phyloP scores from a whole-genome alignment of 1,140 invertebrate genomes.

The Cryptotermes secundus region DNA sequence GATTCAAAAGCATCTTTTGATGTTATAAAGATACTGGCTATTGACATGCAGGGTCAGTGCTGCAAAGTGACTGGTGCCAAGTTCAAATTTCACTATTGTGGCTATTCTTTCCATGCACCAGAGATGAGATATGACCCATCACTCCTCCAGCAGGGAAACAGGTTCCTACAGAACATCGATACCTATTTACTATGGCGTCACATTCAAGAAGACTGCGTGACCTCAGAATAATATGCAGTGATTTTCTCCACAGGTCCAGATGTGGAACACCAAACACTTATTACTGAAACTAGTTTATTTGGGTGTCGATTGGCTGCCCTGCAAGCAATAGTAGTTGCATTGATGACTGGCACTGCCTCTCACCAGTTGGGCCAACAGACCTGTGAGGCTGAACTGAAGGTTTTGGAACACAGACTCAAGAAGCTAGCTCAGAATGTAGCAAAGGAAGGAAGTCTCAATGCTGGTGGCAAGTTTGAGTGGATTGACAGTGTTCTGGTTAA shows the following conservation, averaged over 20 bases:
- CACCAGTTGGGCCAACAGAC: neutral
- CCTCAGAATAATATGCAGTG: neutral
- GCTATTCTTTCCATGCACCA: too few species aligned
- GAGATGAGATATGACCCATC: too few species aligned
- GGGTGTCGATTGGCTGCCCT: neutral
- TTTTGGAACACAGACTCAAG: neutral
- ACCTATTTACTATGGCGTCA: too few species aligned
- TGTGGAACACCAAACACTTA: neutral
- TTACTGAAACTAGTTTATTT: neutral
- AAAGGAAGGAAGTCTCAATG: constrained; percentile 39
- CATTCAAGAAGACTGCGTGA: too few species aligned
- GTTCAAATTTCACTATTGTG: too few species aligned
- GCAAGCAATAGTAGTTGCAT: neutral
- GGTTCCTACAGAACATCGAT: too few species aligned
- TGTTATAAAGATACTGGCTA: too few species aligned
- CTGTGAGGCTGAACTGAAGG: neutral
- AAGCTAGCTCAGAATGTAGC: neutral
- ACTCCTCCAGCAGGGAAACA: too few species aligned
- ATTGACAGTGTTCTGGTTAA: constrained; percentile 92
- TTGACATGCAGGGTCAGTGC: too few species aligned
- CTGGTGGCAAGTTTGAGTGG: constrained; percentile 95
- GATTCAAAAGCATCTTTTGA: too few species aligned
- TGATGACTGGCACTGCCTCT: neutral
- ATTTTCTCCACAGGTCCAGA: neutral
- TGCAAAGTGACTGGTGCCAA: too few species aligned